Percentiles rank a stretch among this genome's conserved stretches.
These are phyloP conservation scores for Dryadula phaetusa DNA, from an alignment of 2,888 invertebrate species.

Conservation along the genomic window DNA sequence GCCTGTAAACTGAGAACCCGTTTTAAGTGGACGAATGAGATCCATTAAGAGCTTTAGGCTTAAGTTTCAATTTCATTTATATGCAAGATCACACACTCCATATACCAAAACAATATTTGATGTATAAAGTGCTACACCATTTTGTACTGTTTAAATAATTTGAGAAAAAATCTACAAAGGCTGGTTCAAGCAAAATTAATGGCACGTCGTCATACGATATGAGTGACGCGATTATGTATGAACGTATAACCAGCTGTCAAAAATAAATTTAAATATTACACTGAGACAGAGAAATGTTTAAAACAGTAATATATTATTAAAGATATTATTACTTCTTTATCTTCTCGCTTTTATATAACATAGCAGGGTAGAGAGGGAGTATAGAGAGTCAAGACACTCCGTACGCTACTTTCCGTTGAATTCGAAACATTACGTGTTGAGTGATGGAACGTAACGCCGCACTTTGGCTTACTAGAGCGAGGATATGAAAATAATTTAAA, in stretches of 20 bases:
- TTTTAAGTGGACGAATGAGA: constrained; percentile 53
- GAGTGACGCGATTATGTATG: not conserved
- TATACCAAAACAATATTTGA: constrained; percentile 56
- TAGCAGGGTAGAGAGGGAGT: too few relatives aligned
- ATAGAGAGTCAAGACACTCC: too few relatives aligned
- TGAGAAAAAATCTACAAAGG: constrained; percentile 1
- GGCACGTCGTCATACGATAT: not conserved
- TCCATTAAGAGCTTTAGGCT: constrained; percentile 65
- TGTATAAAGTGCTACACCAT: constrained; percentile 46
- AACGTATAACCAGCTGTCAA: not conserved
- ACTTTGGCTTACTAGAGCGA: too few relatives aligned
- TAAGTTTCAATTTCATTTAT: constrained; percentile 57
- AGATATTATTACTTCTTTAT: too few relatives aligned
- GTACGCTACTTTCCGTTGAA: too few relatives aligned
- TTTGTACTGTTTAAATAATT: constrained; percentile 23
- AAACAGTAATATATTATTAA: too few relatives aligned
- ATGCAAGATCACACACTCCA: constrained; percentile 62
- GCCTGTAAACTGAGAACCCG: constrained; percentile 31
- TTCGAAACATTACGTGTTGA: too few relatives aligned
- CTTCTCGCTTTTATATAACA: too few relatives aligned
- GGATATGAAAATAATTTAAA: too few relatives aligned
- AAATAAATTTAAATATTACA: constrained; percentile 10
- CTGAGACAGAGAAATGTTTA: too few relatives aligned
- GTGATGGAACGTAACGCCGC: too few relatives aligned
- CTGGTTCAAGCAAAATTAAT: not conserved